Conservation (phyloP, 2,888 invertebrate species). For the Dryobota labecula region DNA sequence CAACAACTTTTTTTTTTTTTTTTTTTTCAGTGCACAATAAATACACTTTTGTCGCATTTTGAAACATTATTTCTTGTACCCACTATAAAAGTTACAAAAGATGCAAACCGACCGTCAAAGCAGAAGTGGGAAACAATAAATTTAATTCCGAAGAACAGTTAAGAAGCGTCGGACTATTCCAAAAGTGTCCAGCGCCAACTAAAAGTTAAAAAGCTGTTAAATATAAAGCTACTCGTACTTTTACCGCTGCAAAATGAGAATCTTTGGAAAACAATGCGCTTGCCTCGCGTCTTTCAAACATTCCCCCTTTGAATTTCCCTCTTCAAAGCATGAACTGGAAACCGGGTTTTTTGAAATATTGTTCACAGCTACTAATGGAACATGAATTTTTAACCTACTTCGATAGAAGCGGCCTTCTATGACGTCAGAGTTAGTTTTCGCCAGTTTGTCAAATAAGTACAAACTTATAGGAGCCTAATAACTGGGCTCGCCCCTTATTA, state of each 20-base stretch:
- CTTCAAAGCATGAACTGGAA: slow-evolving; percentile 74
- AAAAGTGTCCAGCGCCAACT: slow-evolving; percentile 63
- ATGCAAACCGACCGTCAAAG: not conserved
- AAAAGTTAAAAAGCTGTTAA: slow-evolving; percentile 71
- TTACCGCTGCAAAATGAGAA: slow-evolving; percentile 74
- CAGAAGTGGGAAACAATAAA: slow-evolving; percentile 34
- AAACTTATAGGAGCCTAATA: no score
- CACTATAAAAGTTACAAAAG: slow-evolving; percentile 30
- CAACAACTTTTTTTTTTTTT: no score
- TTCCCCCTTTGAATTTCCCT: slow-evolving; percentile 73
- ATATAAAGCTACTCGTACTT: slow-evolving; percentile 71
- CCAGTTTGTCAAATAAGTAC: no score
- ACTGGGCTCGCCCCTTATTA: not conserved
- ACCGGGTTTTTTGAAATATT: slow-evolving; percentile 76
- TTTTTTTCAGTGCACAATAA: no score
- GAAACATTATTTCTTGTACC: not conserved
- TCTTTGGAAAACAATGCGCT: slow-evolving; percentile 76
- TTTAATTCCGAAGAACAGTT: slow-evolving; percentile 43
- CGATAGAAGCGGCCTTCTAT: slow-evolving; percentile 60
- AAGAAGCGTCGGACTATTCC: slow-evolving; percentile 14
- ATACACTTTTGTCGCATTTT: not conserved
- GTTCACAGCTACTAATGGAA: slow-evolving; percentile 72
- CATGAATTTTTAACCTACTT: slow-evolving; percentile 75
- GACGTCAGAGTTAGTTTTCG: slow-evolving; percentile 34
- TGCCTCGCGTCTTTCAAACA: slow-evolving; percentile 73